Evolutionary conservation across 2,888 invertebrate genomes (phyloP), one percentile per base, ranked within the genome.

Genomic region (Flexamia atlantica): DNA sequence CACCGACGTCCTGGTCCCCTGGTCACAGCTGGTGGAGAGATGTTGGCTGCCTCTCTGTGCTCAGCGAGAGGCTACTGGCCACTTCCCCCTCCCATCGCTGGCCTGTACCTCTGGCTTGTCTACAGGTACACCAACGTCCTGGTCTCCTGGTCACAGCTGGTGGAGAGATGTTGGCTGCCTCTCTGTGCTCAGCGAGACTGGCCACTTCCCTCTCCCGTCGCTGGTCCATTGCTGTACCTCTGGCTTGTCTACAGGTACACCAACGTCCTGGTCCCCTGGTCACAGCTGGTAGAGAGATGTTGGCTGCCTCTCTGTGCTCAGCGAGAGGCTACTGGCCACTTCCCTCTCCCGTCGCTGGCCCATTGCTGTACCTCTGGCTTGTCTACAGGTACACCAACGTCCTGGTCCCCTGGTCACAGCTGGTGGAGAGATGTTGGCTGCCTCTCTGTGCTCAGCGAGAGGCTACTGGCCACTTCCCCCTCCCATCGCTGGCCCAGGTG

Each of bases 291-390:
- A 20, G 84, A 85, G 30, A 12, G 70, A n/a, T 85, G 83, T 79
- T 86, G 85, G 85, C 32, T 68, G 46, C 86, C 86, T 2, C 81
- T 87, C 3, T 36, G 53, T 7, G 50, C 20, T n/a, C 83, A 84
- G 57, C 64, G 81, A 17, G 25, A 60, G 57, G 76, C 60, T 14
- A 80, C 81, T 0, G 68, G 81, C 0, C 57, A 57, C 28, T 88
- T 87, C 81, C 82, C 87, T 36, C 92, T 92, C 14, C 95, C 95
- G 32, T 93, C 94, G 3, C 83, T 89, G 0, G 93, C 93, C 7
- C 95, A 95, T 91, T 96, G 60, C 91, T 0, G 95, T 96, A 9
- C 95, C 95, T 88, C 91, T 96, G 40, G 93, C 36, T 36, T 36
- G 36, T 36, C 36, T 7, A 32, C 46, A 86, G 86, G 72, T 87